A percentile compares a stretch with the other conserved stretches of the same genome.
phyloP scores from a whole-genome alignment of 2,797 vertebrate genomes.

The Nasua narica region DNA sequence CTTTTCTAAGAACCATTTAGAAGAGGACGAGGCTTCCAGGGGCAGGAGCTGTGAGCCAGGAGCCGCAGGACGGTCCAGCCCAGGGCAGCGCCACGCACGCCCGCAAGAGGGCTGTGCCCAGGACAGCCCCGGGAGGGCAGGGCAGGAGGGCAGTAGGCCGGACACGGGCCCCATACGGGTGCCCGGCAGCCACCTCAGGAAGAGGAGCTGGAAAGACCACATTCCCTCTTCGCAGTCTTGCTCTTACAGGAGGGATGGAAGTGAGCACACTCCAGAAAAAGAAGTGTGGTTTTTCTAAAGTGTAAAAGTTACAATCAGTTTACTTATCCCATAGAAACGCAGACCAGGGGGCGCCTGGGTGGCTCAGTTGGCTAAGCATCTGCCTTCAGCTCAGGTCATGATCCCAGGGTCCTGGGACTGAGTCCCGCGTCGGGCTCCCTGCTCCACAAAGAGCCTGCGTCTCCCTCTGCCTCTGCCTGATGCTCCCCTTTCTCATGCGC shows the following conservation, averaged over 20 bases:
- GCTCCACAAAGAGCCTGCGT: too few species aligned
- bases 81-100: accelerated
- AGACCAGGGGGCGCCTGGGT: neutral
- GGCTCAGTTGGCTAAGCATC: too few species aligned
- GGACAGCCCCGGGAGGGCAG: neutral
- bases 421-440: too few species aligned
- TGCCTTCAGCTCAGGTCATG: too few species aligned
- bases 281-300: neutral
- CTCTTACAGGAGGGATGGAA: neutral
- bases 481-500: too few species aligned
- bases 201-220: neutral
- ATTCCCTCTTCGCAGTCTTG: neutral
- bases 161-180: accelerated
- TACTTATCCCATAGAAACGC: neutral
- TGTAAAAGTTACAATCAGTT: neutral
- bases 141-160: accelerated
- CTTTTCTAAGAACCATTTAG: neutral
- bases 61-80: neutral
- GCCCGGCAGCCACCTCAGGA: neutral
- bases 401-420: too few species aligned
- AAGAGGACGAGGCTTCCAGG: neutral
- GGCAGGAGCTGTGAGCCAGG: neutral
- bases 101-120: too few species aligned
- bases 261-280: neutral
- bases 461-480: too few species aligned